A percentile compares a stretch with the other conserved stretches of the same genome.
phyloP scores from a whole-genome alignment of 2,797 vertebrate genomes.

The Iguana delicatissima region DNA sequence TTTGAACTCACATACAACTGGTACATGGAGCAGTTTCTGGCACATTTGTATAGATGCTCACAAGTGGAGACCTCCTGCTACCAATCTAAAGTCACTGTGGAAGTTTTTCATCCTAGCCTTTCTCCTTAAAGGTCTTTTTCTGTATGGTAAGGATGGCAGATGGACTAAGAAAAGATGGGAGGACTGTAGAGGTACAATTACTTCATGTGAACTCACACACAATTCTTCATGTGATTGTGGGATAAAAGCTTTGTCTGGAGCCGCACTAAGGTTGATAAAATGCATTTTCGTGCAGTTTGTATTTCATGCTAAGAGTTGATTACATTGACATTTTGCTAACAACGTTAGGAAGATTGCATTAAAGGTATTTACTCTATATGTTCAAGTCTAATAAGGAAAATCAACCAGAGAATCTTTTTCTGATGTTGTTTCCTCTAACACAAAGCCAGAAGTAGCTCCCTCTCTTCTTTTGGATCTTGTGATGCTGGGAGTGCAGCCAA shows the following conservation, averaged over 20 bases:
- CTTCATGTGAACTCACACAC: too few relatives aligned
- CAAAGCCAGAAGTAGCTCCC: background rate
- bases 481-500: background rate
- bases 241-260: background rate
- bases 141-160: too few relatives aligned
- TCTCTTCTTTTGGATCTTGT: background rate
- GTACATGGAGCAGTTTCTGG: too few relatives aligned
- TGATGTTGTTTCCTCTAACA: background rate
- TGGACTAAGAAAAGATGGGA: too few relatives aligned
- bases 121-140: too few relatives aligned
- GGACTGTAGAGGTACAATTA: too few relatives aligned
- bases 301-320: slow-evolving; percentile 8
- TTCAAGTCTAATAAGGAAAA: background rate
- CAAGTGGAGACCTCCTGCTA: too few relatives aligned
- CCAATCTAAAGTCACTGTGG: too few relatives aligned
- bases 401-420: background rate
- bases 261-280: background rate
- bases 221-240: too few relatives aligned
- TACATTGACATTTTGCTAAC: background rate
- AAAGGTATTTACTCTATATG: background rate
- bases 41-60: background rate
- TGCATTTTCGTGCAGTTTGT: background rate
- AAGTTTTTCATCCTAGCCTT: too few relatives aligned
- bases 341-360: background rate
- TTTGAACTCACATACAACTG: too few relatives aligned